These are phyloP conservation scores for Bombus huntii DNA, from an alignment of 1,140 invertebrate genomes.

Conservation along the genomic window DNA sequence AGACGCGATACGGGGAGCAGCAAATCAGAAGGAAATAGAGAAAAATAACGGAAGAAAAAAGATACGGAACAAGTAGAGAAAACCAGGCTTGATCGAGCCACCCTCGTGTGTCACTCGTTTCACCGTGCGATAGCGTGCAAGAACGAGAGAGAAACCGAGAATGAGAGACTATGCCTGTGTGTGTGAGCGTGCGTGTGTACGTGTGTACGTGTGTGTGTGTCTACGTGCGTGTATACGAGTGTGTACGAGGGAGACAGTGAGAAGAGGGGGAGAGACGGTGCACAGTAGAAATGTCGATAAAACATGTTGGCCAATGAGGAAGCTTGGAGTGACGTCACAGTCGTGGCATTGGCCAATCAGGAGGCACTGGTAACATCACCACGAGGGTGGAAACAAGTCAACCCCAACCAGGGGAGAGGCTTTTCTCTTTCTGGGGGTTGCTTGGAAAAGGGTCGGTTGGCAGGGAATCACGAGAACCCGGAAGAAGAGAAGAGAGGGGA, in stretches of 20 bases:
- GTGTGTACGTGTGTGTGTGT: fast-evolving
- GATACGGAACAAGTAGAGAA: neutral
- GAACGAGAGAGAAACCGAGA: slow-evolving; percentile 3
- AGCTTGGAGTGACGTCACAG: slow-evolving; percentile 78
- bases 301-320: slow-evolving; percentile 80
- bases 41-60: neutral
- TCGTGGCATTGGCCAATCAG: slow-evolving; percentile 78
- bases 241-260: neutral
- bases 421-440: slow-evolving; percentile 74
- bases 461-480: slow-evolving; percentile 47
- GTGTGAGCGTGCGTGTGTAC: fast-evolving
- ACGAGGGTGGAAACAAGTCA: slow-evolving; percentile 67
- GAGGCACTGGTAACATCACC: slow-evolving; percentile 75
- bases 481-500: slow-evolving; percentile 51
- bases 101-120: slow-evolving; percentile 46
- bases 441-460: slow-evolving; percentile 65
- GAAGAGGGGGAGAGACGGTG: slow-evolving; percentile 43
- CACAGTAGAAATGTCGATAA: slow-evolving; percentile 81
- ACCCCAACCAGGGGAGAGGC: slow-evolving; percentile 72
- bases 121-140: slow-evolving; percentile 39
- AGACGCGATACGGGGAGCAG: too few relatives aligned
- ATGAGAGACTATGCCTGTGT: neutral
- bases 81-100: slow-evolving; percentile 43
- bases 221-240: neutral
- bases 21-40: neutral